These are phyloP conservation scores for Protula sp. DNA, from an alignment of 2,888 invertebrate genomes.

Conservation along the genomic window DNA sequence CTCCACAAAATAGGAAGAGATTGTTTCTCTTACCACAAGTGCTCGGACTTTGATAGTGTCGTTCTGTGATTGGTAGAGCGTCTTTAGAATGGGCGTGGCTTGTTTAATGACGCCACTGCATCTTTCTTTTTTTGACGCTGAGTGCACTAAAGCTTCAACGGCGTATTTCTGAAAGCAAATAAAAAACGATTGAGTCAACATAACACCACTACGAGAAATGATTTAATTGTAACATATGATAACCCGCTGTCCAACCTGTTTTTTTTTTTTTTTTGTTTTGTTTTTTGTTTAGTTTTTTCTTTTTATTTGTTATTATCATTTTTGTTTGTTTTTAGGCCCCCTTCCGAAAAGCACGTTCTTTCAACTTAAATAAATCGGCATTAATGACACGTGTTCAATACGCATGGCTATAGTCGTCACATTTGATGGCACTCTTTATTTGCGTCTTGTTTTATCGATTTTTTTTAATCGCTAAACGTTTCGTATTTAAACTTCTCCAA, in stretches of 20 bases:
- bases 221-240: background rate
- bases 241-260: background rate
- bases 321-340: too few relatives aligned
- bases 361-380: too few relatives aligned
- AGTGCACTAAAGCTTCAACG: conserved; percentile 93
- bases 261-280: too few relatives aligned
- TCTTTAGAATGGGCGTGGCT: conserved; percentile 89
- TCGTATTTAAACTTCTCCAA: too few relatives aligned
- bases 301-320: too few relatives aligned
- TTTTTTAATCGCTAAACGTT: too few relatives aligned
- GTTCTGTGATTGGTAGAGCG: conserved; percentile 81
- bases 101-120: conserved; percentile 81
- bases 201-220: too few relatives aligned
- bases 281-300: too few relatives aligned
- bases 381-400: too few relatives aligned
- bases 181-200: too few relatives aligned
- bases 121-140: conserved; percentile 91
- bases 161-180: conserved; percentile 78
- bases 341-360: too few relatives aligned
- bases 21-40: conserved; percentile 62
- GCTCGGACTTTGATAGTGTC: conserved; percentile 73
- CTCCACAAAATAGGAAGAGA: too few relatives aligned
- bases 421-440: background rate
- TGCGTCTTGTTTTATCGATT: background rate
- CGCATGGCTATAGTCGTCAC: background rate